Evolutionary conservation across 2,113 vertebrate species (phyloP), one percentile per base, ranked within the genome.

Genomic region (Nothoprocta perdicaria): DNA sequence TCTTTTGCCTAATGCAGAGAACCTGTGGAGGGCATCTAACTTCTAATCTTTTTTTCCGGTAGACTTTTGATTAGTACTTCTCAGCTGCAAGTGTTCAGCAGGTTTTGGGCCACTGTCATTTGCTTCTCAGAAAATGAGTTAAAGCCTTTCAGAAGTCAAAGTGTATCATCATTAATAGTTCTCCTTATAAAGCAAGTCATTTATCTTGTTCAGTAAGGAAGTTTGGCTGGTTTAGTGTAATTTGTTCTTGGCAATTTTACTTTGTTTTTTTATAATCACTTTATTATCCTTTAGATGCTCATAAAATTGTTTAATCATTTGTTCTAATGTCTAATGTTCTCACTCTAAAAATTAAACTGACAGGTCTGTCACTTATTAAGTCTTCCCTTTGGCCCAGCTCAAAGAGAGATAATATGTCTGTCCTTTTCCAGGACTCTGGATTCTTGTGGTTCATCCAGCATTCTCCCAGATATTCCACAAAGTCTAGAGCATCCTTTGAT

Each of bases 11-110:
- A 52, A 53, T 38, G 4, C 40, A 53, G 48, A 16, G 31, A n/a
- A n/a, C 21, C 8, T 71, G 33, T 19, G 46, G 23, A 52, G 33
- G 67, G 50, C 46, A 57, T 48, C 27, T 66, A 53, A 21, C 24
- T 87, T 93, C 60, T 58, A 31, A 74, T 89, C 33, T 85, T 31
- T 71, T 31, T 89, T 43, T 61, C 41, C 46, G 18, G 17, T 40
- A 86, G 62, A 89, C 23, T 10, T 81, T 92, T 79, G 57, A 82
- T 89, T 55, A 85, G 60, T 52, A 55, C 23, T 92, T 92, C 77
- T 67, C 60, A 83, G 10, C 11, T 45, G 41, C 33, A 78, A 27
- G 33, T 71, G 85, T 91, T 92, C 50, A 80, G 60, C 72, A 84
- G 43, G 21, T 92, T 90, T 87, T 93, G 82, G 23, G 53, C 82